Base-by-base conservation (phyloP, 2,888 invertebrate species). In the Agriopis marginaria region DNA sequence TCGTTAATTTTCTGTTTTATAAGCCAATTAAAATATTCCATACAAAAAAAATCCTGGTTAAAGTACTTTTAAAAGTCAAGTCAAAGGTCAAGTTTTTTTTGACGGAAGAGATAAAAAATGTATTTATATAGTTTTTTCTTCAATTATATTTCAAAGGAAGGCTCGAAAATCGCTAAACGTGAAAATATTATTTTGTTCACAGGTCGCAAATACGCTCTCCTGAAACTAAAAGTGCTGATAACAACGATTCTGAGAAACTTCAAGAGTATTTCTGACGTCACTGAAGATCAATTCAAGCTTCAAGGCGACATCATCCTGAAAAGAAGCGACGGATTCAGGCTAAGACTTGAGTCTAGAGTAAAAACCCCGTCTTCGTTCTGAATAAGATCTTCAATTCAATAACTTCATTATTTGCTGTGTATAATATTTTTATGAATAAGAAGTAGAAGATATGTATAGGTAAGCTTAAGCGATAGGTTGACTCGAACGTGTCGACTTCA, bases 181-280 rank as follows among this genome's bases (percentile, higher is more conserved):
- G 17, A 4, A 14, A 7, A 14, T n/a, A 14, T 14, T n/a, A n/a
- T n/a, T n/a, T 77, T 23, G n/a, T 11, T 63, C 59, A 9, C 81
- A 95, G 96, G 97, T 61, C 96, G 97, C 51, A 97, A 97, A 90
- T 97, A 97, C 86, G 97, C 97, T n/a, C 95, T 97, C 94, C 86
- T 97, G 65, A 97, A 97, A 84, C 89, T 97, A 71, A 97, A 97
- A 88, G 96, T 97, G 12, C 91, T 97, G 0, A 93, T 97, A 1
- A 96, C 97, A 0, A 97, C 97, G 9, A 95, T 97, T 40, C 85
- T 97, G 71, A 95, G 97, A 68, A 96, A 96, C 86, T 97, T 95
- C 89, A 95, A 94, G 68, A 89, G 96, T 11, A 90, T 92, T 10
- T 97, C 97, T 0, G 95, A 95, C 66, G 86, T 96, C 7, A 95